These are phyloP conservation scores for Actenoides lindsayi DNA, from an alignment of 2,113 vertebrate species.

Conservation along the genomic window DNA sequence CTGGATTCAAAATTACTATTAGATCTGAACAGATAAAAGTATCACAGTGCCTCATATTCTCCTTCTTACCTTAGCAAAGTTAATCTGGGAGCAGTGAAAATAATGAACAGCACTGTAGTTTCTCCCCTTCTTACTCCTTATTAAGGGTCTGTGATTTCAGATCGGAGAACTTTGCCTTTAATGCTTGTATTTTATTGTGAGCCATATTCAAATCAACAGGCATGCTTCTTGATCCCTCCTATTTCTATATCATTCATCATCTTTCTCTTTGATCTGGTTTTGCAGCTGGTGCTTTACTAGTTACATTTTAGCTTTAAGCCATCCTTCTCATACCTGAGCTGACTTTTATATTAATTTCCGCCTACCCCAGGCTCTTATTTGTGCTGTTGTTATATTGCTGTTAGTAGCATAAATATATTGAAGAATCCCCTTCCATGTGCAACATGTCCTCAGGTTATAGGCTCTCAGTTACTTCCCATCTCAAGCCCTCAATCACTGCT, in stretches of 20 bases:
- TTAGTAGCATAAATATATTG: background rate
- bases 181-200: background rate
- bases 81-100: background rate
- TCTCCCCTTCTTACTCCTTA: background rate
- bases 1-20: constrained; percentile 41
- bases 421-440: background rate
- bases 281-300: background rate
- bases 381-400: background rate
- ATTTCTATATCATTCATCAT: background rate
- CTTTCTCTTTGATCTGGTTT: background rate
- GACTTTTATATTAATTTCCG: background rate
- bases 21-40: background rate
- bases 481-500: background rate
- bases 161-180: background rate
- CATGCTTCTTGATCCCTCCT: background rate
- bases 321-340: background rate
- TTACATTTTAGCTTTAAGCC: background rate
- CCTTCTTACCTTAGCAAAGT: background rate
- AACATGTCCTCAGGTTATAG: background rate
- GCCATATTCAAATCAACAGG: background rate
- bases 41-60: background rate
- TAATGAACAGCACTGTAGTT: background rate
- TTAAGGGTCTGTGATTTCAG: background rate
- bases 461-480: background rate
- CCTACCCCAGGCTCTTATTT: background rate